Evolutionary conservation across 2,888 invertebrate genomes (phyloP).

Genomic region (Alsophila aescularia): DNA sequence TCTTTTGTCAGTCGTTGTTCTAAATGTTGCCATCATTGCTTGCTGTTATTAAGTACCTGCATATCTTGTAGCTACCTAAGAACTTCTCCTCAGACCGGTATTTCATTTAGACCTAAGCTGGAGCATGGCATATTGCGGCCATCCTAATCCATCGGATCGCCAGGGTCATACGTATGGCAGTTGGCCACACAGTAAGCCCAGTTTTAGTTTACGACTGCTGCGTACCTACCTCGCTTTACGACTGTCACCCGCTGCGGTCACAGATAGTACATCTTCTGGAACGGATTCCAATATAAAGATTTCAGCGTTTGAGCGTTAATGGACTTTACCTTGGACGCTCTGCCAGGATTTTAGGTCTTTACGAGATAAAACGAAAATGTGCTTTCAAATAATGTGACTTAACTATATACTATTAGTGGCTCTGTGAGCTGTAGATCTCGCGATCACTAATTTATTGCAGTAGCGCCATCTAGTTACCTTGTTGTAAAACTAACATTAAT

Average conservation of each 20-base stretch:
- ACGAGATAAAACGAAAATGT: background rate
- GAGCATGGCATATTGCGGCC: constrained; percentile 48
- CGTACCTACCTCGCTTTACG: constrained; percentile 75
- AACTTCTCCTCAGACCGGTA: constrained; percentile 6
- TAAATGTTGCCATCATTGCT: background rate
- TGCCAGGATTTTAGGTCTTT: background rate
- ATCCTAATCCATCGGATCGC: constrained; percentile 58
- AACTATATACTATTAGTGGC: too few relatives aligned
- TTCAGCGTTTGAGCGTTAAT: background rate
- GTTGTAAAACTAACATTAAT: too few relatives aligned
- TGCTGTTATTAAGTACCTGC: background rate
- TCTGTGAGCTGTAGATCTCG: too few relatives aligned
- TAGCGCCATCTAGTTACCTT: too few relatives aligned
- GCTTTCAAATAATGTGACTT: background rate
- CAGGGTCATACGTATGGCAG: constrained; percentile 63
- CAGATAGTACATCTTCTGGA: constrained; percentile 21
- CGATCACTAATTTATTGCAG: too few relatives aligned
- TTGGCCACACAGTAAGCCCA: constrained; percentile 69
- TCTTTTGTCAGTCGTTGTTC: too few relatives aligned
- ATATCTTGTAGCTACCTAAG: background rate
- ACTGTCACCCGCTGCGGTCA: constrained; percentile 60
- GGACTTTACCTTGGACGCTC: background rate
- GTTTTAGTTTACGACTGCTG: constrained; percentile 74
- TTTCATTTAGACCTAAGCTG: constrained; percentile 32
- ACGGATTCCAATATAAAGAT: constrained; percentile 24